Evolutionary conservation across 2,797 vertebrate species (phyloP).

Genomic region (Phataginus tetradactyla): DNA sequence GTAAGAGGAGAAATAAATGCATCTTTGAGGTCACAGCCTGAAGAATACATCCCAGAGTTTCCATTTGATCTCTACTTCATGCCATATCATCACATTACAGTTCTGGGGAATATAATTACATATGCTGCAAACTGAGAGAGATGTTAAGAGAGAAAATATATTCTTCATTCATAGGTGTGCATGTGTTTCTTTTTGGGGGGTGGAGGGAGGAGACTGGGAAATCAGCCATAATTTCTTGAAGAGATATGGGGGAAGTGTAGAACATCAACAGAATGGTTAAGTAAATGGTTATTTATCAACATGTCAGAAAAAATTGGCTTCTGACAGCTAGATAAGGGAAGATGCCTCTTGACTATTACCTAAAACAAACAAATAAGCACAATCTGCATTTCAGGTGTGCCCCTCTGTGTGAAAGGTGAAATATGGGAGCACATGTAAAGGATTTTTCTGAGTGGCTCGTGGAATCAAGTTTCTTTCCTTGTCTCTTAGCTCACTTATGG

Average conservation of each 20-base stretch:
- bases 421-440: slow-evolving; percentile 11
- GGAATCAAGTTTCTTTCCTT: slow-evolving; percentile 43
- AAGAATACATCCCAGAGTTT: slow-evolving; percentile 54
- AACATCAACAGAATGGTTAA: slow-evolving; percentile 53
- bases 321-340: slow-evolving; percentile 49
- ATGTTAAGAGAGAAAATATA: slow-evolving; percentile 14
- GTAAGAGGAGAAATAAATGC: slow-evolving; percentile 42
- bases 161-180: slow-evolving; percentile 12
- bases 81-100: slow-evolving; percentile 17
- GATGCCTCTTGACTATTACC: slow-evolving; percentile 3
- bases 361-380: slow-evolving; percentile 29
- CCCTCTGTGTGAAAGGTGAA: slow-evolving; percentile 8
- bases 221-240: slow-evolving; percentile 43
- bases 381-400: slow-evolving; percentile 17
- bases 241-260: neutral
- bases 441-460: slow-evolving; percentile 33
- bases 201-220: neutral
- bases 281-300: slow-evolving; percentile 51
- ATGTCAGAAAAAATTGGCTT: slow-evolving; percentile 32
- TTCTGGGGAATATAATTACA: slow-evolving; percentile 45
- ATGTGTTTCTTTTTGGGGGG: neutral
- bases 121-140: neutral
- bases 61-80: slow-evolving; percentile 42
- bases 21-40: slow-evolving; percentile 33
- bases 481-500: slow-evolving; percentile 54